Percentiles rank a stretch among this genome's conserved stretches.
phyloP scores from a whole-genome alignment of 1,140 invertebrate genomes.

The Cydia amplana region DNA sequence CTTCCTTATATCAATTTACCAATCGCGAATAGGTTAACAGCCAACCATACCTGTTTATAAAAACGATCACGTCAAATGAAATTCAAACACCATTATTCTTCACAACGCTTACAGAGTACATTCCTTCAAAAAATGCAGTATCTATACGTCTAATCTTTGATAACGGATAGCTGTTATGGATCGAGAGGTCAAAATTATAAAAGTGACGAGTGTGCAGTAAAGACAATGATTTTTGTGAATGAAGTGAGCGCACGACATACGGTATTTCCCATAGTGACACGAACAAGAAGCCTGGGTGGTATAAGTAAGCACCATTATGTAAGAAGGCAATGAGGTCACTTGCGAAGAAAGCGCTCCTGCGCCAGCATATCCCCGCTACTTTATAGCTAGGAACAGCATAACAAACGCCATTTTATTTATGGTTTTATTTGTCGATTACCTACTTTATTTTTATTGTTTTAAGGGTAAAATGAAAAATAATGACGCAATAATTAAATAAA shows the following conservation, averaged over 20 bases:
- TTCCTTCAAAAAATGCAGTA: not conserved
- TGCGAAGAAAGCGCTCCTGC: conserved; percentile 55
- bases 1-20: conserved; percentile 1
- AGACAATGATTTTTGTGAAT: not conserved
- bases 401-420: not conserved
- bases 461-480: too few species aligned
- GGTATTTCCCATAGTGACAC: conserved; percentile 29
- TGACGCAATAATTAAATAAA: too few species aligned
- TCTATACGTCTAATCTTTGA: not conserved
- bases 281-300: conserved; percentile 24
- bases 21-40: not conserved
- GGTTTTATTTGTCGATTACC: not conserved
- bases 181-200: not conserved
- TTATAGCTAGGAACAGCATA: not conserved
- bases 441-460: not conserved
- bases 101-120: not conserved
- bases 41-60: not conserved
- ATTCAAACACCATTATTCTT: conserved; percentile 3
- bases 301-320: conserved; percentile 29
- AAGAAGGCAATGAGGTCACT: conserved; percentile 46
- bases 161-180: not conserved
- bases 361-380: not conserved
- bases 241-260: not conserved
- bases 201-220: not conserved
- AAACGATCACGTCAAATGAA: conserved; percentile 12